Conservation (phyloP, 2,888 invertebrate species). For the Clepsis dumicolana region DNA sequence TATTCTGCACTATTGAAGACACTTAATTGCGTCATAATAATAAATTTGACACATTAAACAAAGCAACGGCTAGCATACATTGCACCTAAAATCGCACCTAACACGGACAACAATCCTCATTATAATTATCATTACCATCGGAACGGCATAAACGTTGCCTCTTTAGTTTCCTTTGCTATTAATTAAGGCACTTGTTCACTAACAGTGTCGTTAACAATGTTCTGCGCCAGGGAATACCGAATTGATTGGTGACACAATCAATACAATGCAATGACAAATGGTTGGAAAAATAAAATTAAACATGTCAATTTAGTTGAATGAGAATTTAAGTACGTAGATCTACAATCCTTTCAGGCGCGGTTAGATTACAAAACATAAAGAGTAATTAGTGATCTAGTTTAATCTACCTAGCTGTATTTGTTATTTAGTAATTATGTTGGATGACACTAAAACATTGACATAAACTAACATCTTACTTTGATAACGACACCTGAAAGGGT, state of each 20-base stretch:
- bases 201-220: constrained; percentile 14
- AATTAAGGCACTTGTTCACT: constrained; percentile 12
- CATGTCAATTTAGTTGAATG: no score
- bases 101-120: constrained; percentile 22
- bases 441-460: no score
- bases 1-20: not conserved
- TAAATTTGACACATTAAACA: not conserved
- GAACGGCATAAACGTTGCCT: constrained; percentile 13
- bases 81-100: not conserved
- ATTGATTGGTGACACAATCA: constrained; percentile 1
- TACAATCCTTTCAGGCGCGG: no score
- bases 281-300: not conserved
- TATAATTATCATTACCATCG: constrained; percentile 20
- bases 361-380: no score
- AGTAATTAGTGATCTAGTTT: no score
- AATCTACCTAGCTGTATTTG: no score
- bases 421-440: no score
- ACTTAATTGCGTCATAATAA: not conserved
- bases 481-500: no score
- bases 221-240: constrained; percentile 2
- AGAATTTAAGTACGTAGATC: no score
- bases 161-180: constrained; percentile 19
- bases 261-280: constrained; percentile 2
- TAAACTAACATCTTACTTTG: no score
- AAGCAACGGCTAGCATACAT: not conserved